These are phyloP conservation scores for Montipora sp. DNA, from an alignment of 64 coral and sea anemone species.

Conservation along the genomic window DNA sequence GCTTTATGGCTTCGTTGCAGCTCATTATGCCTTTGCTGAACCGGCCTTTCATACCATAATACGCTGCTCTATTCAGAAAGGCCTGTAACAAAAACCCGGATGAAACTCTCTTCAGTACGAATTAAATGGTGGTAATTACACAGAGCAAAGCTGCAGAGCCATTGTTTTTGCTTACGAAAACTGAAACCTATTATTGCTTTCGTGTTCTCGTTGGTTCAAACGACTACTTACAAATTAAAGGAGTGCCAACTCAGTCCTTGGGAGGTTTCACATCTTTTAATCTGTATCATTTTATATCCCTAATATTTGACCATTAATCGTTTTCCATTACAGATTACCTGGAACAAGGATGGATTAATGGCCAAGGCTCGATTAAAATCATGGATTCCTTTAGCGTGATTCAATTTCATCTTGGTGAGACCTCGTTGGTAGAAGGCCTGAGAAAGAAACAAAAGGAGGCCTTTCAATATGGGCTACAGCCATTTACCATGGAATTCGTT, in stretches of 20 bases:
- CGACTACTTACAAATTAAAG: too few relatives aligned
- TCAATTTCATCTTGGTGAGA: slow-evolving; percentile 95
- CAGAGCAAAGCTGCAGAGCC: neutral
- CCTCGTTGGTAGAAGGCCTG: slow-evolving; percentile 96
- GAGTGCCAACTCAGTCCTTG: too few relatives aligned
- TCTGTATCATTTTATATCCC: too few relatives aligned
- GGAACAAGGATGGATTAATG: slow-evolving; percentile 92
- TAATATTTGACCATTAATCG: too few relatives aligned
- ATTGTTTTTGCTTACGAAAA: too few relatives aligned
- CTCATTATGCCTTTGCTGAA: slow-evolving; percentile 99
- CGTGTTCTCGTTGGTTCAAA: too few relatives aligned
- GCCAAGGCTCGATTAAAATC: slow-evolving; percentile 99
- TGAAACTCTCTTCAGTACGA: neutral
- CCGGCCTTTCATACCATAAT: slow-evolving; percentile 94
- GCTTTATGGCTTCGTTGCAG: slow-evolving; percentile 95
- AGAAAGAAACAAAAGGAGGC: neutral
- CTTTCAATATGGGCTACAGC: too few relatives aligned
- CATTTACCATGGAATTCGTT: neutral
- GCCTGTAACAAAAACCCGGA: slow-evolving; percentile 54
- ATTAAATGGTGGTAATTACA: neutral
- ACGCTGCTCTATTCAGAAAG: slow-evolving; percentile 94
- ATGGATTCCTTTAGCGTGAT: slow-evolving; percentile 90
- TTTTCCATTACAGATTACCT: slow-evolving; percentile 43
- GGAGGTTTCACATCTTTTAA: too few relatives aligned
- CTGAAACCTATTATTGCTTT: too few relatives aligned